phyloP scores from a whole-genome alignment of 2,113 vertebrate species.

The Sceloporus tristichus region DNA sequence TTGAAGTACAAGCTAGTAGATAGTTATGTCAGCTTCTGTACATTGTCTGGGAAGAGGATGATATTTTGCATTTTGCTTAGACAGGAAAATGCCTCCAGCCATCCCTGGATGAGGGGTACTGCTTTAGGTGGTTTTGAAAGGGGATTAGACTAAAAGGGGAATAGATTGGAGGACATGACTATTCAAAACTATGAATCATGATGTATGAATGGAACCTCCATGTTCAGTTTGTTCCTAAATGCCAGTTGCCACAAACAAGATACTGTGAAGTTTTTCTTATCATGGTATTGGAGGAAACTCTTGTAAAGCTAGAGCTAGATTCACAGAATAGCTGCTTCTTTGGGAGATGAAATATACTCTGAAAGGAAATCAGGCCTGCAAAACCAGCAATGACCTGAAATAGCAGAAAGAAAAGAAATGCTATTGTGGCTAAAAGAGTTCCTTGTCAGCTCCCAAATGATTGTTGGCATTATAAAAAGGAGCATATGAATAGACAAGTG shows the following conservation, averaged over 20 bases:
- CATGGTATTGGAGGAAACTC: too few species aligned
- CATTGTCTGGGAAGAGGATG: too few species aligned
- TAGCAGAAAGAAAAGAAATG: neutral
- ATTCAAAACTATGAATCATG: neutral
- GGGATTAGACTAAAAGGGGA: neutral
- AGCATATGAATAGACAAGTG: neutral
- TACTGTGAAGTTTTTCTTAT: too few species aligned
- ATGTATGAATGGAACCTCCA: neutral
- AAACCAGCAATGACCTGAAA: neutral
- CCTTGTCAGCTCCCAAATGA: slow-evolving; percentile 35
- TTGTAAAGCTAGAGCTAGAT: too few species aligned
- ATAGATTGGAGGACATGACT: neutral
- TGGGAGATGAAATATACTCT: neutral
- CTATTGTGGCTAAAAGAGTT: slow-evolving; percentile 34
- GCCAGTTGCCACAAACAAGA: neutral
- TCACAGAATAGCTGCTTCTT: neutral
- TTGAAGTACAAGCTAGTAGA: too few species aligned
- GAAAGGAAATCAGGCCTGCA: slow-evolving; percentile 18
- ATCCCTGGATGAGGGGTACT: neutral
- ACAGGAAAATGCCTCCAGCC: too few species aligned
- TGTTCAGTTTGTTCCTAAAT: neutral
- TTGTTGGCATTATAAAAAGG: slow-evolving; percentile 28
- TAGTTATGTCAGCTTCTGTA: too few species aligned
- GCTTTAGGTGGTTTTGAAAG: neutral
- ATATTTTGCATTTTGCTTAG: too few species aligned